Evolutionary conservation across 1,140 invertebrate genomes (phyloP), one percentile per base, ranked within the genome.

Genomic region (Brachionus calyciflorus): DNA sequence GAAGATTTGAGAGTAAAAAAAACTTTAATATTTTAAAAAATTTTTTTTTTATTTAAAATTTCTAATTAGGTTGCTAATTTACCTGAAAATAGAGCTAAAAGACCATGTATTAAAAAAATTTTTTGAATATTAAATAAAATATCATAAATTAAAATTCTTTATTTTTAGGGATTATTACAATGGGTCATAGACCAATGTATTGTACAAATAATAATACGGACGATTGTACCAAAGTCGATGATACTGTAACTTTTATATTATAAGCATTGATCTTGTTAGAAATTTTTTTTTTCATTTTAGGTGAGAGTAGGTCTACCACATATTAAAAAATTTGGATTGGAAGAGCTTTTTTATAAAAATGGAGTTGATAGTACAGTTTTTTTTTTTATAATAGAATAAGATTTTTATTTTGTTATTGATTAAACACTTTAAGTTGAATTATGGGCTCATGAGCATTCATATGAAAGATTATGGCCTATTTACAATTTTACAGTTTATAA

Each of bases 101-200:
- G 89, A 30, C 95, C 96, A 0, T 98, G 69, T 73, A 73, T 51
- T 0, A 30, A 19, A 51, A 21, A 12, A 44, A 49, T 41, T 26
- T n/a, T n/a, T 69, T 28, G 10, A 19, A 28, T 21, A 28, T 44
- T 53, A 0, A n/a, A 33, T 53, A 37, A 37, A 3, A 37, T 37
- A 37, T 37, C 9, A 9, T n/a, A 26, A 46, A 2, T 69, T 1
- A 37, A 37, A 40, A 10, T 12, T 10, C 28, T 49, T 28, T 70
- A 30, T 70, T 14, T 2, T 12, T 17, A 73, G 69, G 96, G 96
- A 93, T 98, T 77, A 89, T 98, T 44, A 89, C 92, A 6, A 92
- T 90, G 84, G 94, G 93, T 17, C 95, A 98, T 84, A 87, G 94
- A 19, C 95, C 96, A 1, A 96, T 98, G 94, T 98, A 98, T 83